Base-by-base conservation (phyloP, 2,797 vertebrate species). In the Morus bassanus region DNA sequence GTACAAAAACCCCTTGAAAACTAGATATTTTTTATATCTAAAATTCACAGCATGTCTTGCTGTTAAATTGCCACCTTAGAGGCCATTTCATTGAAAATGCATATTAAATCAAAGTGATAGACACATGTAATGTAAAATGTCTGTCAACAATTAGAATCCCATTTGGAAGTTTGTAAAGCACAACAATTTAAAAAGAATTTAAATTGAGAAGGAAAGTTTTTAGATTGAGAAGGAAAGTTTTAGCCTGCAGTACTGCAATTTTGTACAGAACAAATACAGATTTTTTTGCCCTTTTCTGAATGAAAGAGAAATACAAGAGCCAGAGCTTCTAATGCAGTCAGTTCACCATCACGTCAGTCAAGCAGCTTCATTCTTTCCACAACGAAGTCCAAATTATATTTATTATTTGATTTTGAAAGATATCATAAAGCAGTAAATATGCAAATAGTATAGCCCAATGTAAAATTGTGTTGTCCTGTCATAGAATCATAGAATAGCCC, bases 81-180 rank as follows among this genome's bases (percentile, higher is more conserved):
- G 96, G 93, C 84, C 91, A 96, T 96, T 97, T 97, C 95, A 91
- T 94, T 97, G 95, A 96, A 97, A 97, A 97, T 96, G 97, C 96
- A 96, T 96, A 97, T 97, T 97, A 96, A 97, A 97, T 97, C 97
- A 97, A 97, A 97, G 94, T 97, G 97, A 97, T 95, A 97, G 97
- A 95, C 96, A 96, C 86, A 92, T 94, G 95, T 95, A 97, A 96
- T 95, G 93, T 94, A 96, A 97, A 95, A 94, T 96, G 97, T 96
- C 96, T 97, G 92, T 96, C 97, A 97, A 97, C 94, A 97, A 93
- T 93, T 95, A 97, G 93, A 96, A 96, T 96, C 96, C 94, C 94
- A 95, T 94, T 94, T 95, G 89, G 84, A 97, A 97, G 95, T 97
- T 97, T 97, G 95, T 94, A 96, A 97, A 96, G 96, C 93, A 95